These are phyloP conservation scores for Sminthurides bifidus DNA, from an alignment of 1,140 invertebrate genomes.

Conservation along the genomic window DNA sequence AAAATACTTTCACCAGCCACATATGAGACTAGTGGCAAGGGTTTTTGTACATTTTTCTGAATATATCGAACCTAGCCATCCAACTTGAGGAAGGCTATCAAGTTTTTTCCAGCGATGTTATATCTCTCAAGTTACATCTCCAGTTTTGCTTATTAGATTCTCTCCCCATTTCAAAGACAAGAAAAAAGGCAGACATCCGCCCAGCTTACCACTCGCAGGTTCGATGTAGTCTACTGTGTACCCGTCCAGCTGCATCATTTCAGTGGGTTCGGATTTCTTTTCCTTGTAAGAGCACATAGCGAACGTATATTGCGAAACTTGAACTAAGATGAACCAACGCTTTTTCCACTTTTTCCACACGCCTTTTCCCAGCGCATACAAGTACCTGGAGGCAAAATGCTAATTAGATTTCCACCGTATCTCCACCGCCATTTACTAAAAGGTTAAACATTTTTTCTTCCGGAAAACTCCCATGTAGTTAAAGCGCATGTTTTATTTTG, in stretches of 20 bases:
- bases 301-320: conserved; percentile 99
- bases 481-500: background rate
- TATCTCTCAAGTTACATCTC: too few relatives aligned
- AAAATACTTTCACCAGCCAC: too few relatives aligned
- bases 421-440: background rate
- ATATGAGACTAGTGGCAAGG: too few relatives aligned
- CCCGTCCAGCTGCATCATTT: conserved; percentile 98
- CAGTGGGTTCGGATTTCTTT: conserved; percentile 96
- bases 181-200: conserved; percentile 5
- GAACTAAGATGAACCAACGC: conserved; percentile 94
- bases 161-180: background rate
- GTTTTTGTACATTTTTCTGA: too few relatives aligned
- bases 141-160: too few relatives aligned
- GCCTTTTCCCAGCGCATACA: conserved; percentile 89
- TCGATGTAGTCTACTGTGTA: conserved; percentile 99
- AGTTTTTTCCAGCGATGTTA: too few relatives aligned
- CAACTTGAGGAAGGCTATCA: background rate
- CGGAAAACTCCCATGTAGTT: background rate
- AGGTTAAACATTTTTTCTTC: background rate
- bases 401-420: conserved; percentile 2
- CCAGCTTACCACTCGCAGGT: conserved; percentile 60
- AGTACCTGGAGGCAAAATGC: conserved; percentile 47
- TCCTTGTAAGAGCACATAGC: conserved; percentile 99
- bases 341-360: conserved; percentile 99
- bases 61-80: too few relatives aligned